Evolutionary conservation across 2,888 invertebrate species (phyloP), one percentile per base, ranked within the genome.

Genomic region (Brachypterus glaber): DNA sequence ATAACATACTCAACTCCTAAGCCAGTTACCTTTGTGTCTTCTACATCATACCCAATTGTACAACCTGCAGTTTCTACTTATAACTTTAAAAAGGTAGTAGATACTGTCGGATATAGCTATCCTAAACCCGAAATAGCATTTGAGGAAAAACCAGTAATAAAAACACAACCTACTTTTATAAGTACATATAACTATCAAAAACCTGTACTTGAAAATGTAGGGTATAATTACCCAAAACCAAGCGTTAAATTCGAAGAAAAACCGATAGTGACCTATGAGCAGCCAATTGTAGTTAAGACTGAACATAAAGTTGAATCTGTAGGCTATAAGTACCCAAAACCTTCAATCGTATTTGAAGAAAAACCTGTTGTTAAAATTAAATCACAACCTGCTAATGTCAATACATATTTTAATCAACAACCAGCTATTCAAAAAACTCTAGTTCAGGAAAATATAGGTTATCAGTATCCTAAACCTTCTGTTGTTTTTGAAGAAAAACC

Each of bases 231-330:
- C 42, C 46, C 52, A 1, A 54, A 57, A 46, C 54, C 58, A n/a
- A 45, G 29, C 3, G 45, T 50, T n/a, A 51, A 56, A 46, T 68
- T 65, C 31, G 63, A 59, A 35, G 63, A 67, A 44, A 52, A 52
- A 35, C 61, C 63, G 9, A 15, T 11, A 30, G 2, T 30, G 25
- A 12, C 21, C 9, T 31, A 31, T 26, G 12, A 35, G 32, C 27
- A 27, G 11, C 27, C 27, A 9, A 12, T 11, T 11, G 27, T 27
- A 9, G 27, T 27, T 4, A 4, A 5, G 4, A 27, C 27, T 4
- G 8, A 13, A 11, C 17, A 31, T 15, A 5, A n/a, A n/a, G n/a
- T n/a, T 8, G 29, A 40, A 16, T 8, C 32, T 12, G 15, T 33
- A 16, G 36, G 12, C 14, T 43, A 47, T 30, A 39, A 43, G 15